Conservation (phyloP, 2,797 vertebrate genomes). For the Telmatherina bonti region DNA sequence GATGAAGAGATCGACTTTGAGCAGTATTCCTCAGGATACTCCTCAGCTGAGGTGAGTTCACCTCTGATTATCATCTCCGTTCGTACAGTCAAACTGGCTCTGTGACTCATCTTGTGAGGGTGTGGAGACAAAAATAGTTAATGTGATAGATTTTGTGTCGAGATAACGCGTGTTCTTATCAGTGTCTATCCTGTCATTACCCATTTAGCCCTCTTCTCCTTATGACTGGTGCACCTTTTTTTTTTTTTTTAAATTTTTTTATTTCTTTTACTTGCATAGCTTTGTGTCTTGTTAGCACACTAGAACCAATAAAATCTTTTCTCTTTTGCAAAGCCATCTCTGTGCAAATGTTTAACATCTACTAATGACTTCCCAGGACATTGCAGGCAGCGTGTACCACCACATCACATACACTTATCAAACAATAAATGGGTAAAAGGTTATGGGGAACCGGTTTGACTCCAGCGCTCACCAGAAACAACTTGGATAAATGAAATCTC, state of each 20-base stretch:
- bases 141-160: not conserved
- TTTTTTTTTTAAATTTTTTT: too few relatives aligned
- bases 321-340: not conserved
- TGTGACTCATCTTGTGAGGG: not conserved
- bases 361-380: not conserved
- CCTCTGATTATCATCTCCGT: not conserved
- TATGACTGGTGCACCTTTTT: not conserved
- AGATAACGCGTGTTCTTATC: conserved; percentile 1
- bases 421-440: not conserved
- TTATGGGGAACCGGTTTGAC: conserved; percentile 10
- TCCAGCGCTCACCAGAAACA: not conserved
- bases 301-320: not conserved
- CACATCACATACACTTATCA: not conserved
- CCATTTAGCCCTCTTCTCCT: not conserved
- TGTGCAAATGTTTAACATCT: not conserved
- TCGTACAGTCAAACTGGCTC: not conserved
- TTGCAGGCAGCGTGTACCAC: not conserved
- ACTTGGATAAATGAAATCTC: not conserved
- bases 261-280: too few relatives aligned
- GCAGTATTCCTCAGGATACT: conserved; percentile 97
- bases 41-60: conserved; percentile 93
- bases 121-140: not conserved
- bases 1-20: conserved; percentile 92
- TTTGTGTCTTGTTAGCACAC: not conserved
- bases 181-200: conserved; percentile 12